Conservation (phyloP, 2,113 vertebrate genomes). For the Zosterops pallidus region DNA sequence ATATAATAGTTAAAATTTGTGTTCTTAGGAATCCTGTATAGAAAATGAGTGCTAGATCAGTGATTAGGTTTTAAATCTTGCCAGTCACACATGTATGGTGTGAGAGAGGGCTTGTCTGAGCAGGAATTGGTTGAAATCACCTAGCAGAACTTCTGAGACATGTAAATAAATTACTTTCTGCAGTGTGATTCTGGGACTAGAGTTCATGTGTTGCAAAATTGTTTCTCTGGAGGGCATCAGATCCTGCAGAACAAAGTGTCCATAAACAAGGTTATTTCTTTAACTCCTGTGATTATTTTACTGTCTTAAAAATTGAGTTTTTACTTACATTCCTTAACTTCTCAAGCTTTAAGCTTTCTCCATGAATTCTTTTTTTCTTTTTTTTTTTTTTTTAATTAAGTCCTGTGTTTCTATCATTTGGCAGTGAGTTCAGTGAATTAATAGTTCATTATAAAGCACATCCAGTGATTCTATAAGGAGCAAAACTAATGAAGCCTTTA, state of each 20-base stretch:
- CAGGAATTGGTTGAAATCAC: neutral
- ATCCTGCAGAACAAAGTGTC: neutral
- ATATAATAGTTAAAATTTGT: neutral
- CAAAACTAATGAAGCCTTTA: slow-evolving; percentile 33
- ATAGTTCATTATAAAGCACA: neutral
- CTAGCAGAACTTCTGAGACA: neutral
- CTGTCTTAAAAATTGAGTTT: neutral
- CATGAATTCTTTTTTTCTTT: neutral
- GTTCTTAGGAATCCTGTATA: neutral
- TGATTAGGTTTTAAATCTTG: neutral
- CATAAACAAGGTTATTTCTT: neutral
- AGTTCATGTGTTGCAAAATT: neutral
- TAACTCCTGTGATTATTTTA: neutral
- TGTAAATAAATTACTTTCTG: neutral
- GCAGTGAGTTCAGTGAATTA: neutral
- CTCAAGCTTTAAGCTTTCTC: neutral
- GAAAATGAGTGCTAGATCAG: neutral
- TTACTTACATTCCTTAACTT: neutral
- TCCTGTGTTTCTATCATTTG: neutral
- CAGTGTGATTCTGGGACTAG: neutral
- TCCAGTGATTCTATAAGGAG: neutral
- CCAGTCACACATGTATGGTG: neutral
- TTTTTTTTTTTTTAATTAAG: neutral
- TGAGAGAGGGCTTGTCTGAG: neutral
- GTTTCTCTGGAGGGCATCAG: neutral